Evolutionary conservation across 2,113 vertebrate genomes (phyloP).

Genomic region (Cardinalis cardinalis): DNA sequence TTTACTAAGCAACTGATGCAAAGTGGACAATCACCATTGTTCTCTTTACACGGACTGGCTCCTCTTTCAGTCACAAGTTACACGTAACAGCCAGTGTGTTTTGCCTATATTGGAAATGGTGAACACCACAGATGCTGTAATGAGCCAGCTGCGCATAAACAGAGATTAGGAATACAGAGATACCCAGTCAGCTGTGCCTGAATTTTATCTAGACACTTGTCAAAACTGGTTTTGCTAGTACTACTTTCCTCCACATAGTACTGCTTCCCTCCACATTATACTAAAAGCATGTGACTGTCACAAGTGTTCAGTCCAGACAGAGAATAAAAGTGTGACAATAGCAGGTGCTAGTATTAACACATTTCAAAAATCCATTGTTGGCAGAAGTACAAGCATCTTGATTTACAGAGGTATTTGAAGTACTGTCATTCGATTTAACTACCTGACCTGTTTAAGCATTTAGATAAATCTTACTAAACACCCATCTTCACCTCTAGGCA

Average conservation of each 20-base stretch:
- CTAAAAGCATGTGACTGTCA: background rate
- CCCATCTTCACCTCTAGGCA: background rate
- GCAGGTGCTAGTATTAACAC: background rate
- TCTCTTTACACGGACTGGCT: background rate
- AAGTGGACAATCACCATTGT: background rate
- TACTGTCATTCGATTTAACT: background rate
- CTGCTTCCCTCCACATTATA: background rate
- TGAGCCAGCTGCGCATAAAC: background rate
- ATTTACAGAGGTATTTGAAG: slow-evolving; percentile 20
- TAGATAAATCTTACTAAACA: slow-evolving; percentile 38
- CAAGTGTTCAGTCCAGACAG: background rate
- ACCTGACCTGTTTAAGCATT: slow-evolving; percentile 15
- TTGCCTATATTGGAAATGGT: background rate
- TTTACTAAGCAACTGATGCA: background rate
- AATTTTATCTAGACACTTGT: background rate
- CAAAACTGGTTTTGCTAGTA: background rate
- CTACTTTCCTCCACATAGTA: background rate
- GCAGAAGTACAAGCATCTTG: background rate
- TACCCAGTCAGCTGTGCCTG: background rate
- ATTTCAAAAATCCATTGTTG: background rate
- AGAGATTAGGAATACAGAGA: background rate
- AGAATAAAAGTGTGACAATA: background rate
- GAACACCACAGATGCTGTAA: background rate
- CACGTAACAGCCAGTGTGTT: background rate
- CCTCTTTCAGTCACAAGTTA: background rate